A percentile compares a stretch with the other conserved stretches of the same genome.
These are phyloP conservation scores for Drosophila bifasciata DNA, from an alignment of 1,140 invertebrate genomes.

Conservation along the genomic window DNA sequence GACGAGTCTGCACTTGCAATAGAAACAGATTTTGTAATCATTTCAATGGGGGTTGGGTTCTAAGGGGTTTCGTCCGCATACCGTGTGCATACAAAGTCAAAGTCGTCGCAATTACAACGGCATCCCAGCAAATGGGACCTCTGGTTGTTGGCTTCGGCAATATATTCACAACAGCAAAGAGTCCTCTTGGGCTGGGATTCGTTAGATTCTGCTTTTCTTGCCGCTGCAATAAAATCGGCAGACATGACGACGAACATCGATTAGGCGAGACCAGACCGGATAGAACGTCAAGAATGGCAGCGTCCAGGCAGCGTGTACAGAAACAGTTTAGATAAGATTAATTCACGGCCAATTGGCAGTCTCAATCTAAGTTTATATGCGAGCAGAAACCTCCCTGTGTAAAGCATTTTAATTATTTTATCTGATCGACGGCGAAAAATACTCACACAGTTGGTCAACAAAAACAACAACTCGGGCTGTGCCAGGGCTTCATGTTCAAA, in stretches of 20 bases:
- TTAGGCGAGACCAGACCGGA: conserved; percentile 9
- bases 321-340: conserved; percentile 52
- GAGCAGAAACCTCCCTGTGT: neutral
- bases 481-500: conserved; percentile 2
- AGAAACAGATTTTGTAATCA: neutral
- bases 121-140: conserved; percentile 85
- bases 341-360: conserved; percentile 1
- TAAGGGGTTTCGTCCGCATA: conserved; percentile 2
- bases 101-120: conserved; percentile 86
- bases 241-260: conserved; percentile 38
- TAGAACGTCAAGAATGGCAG: neutral
- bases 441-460: conserved; percentile 25
- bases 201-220: conserved; percentile 47
- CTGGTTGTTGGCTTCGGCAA: conserved; percentile 83
- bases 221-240: conserved; percentile 42
- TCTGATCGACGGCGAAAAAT: neutral
- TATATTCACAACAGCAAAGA: conserved; percentile 87
- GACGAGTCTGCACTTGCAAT: conserved; percentile 44
- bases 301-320: conserved; percentile 54
- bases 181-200: conserved; percentile 1
- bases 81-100: conserved; percentile 84
- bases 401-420: conserved; percentile 12
- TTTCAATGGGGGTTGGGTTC: neutral
- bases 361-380: neutral
- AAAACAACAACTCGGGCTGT: conserved; percentile 32